Percentiles rank a stretch among this genome's conserved stretches.
Evolutionary conservation across 2,113 vertebrate species (phyloP).

Genomic region (Neomonachus schauinslandi): DNA sequence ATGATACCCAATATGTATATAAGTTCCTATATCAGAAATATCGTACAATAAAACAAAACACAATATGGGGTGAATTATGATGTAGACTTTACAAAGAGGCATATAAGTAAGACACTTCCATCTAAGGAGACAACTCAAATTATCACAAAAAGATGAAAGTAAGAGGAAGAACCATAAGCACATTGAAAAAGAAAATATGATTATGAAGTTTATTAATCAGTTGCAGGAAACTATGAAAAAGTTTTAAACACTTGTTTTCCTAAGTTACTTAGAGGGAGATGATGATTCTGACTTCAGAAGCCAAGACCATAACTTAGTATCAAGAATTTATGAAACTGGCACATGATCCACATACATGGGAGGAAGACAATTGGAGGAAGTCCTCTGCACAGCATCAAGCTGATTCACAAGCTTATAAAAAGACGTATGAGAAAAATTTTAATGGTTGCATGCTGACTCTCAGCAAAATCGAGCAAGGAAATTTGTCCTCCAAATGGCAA

Average conservation of each 20-base stretch:
- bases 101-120: too few species aligned
- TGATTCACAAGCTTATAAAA: not conserved
- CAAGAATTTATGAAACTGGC: not conserved
- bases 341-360: not conserved
- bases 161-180: not conserved
- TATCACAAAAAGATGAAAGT: not conserved
- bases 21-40: not conserved
- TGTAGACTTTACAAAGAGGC: not conserved
- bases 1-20: not conserved
- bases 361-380: not conserved
- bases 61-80: not conserved
- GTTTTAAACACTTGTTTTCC: not conserved
- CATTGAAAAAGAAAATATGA: not conserved
- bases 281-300: not conserved
- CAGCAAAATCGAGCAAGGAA: not conserved
- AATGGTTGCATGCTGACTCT: not conserved
- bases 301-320: not conserved
- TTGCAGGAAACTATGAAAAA: not conserved
- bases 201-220: not conserved
- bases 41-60: not conserved
- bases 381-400: not conserved
- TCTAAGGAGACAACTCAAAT: not conserved
- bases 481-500: not conserved
- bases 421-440: not conserved
- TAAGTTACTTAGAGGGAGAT: not conserved